These are phyloP conservation scores for cattle (Bos taurus) DNA, from an alignment of 2,113 vertebrate species.

Conservation along the genomic window DNA sequence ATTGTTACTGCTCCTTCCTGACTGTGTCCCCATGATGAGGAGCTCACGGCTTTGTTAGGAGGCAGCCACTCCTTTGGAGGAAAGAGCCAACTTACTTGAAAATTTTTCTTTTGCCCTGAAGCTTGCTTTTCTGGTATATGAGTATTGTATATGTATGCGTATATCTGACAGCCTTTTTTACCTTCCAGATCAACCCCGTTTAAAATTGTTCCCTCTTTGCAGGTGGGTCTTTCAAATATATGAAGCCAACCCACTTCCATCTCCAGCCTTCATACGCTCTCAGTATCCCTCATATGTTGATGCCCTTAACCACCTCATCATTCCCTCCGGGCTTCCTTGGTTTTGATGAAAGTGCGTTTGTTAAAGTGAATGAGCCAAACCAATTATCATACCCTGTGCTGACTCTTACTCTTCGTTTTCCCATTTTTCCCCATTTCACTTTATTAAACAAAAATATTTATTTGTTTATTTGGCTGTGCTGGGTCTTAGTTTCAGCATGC, in stretches of 20 bases:
- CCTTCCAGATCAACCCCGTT: background rate
- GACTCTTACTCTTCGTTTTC: background rate
- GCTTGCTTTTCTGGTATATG: background rate
- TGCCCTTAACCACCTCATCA: background rate
- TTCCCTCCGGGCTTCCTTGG: background rate
- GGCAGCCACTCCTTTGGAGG: background rate
- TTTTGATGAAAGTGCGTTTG: background rate
- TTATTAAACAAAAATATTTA: background rate
- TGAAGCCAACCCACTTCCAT: background rate
- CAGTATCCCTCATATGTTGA: background rate
- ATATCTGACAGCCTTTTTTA: background rate
- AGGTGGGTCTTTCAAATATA: background rate
- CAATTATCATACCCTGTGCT: background rate
- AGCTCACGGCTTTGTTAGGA: background rate
- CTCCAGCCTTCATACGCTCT: background rate
- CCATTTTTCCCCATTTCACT: background rate
- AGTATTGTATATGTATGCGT: no score
- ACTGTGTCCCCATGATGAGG: fast-evolving
- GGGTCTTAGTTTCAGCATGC: background rate
- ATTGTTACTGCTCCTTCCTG: background rate
- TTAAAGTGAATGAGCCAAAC: background rate
- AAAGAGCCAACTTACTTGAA: background rate
- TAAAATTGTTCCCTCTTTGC: background rate
- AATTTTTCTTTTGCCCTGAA: background rate
- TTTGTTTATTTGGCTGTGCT: background rate